Conservation (phyloP, 2,113 vertebrate genomes). For the Panurus biarmicus region DNA sequence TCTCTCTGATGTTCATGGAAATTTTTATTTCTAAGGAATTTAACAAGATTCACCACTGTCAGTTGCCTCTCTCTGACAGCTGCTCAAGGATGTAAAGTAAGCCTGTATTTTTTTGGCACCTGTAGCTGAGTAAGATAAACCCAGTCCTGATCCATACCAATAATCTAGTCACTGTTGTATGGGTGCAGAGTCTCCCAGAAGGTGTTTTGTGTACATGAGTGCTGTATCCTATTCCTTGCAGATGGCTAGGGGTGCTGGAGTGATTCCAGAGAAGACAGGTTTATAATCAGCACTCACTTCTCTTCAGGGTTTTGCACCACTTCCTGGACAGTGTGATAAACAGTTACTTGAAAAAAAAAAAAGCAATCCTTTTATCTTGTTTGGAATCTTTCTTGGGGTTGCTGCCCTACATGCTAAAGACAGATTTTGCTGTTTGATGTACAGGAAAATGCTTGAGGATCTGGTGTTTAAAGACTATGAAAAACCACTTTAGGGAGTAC, state of each 20-base stretch:
- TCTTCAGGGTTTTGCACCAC: background rate
- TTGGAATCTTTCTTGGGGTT: background rate
- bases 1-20: constrained; percentile 13
- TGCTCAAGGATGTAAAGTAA: background rate
- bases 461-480: background rate
- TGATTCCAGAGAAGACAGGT: background rate
- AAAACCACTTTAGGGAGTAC: background rate
- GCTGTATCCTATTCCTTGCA: background rate
- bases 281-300: background rate
- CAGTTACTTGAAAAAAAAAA: background rate
- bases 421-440: constrained; percentile 18
- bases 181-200: background rate
- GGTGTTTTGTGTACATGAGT: background rate
- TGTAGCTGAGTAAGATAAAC: background rate
- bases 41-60: background rate
- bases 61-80: background rate
- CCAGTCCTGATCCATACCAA: background rate
- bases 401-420: background rate
- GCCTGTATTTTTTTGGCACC: constrained; percentile 2
- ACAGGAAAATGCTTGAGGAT: background rate
- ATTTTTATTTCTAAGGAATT: background rate
- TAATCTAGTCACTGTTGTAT: background rate
- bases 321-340: background rate
- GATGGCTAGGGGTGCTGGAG: background rate
- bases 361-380: background rate